Conservation (phyloP, 2,113 vertebrate genomes). For the Callocephalon fimbriatum region DNA sequence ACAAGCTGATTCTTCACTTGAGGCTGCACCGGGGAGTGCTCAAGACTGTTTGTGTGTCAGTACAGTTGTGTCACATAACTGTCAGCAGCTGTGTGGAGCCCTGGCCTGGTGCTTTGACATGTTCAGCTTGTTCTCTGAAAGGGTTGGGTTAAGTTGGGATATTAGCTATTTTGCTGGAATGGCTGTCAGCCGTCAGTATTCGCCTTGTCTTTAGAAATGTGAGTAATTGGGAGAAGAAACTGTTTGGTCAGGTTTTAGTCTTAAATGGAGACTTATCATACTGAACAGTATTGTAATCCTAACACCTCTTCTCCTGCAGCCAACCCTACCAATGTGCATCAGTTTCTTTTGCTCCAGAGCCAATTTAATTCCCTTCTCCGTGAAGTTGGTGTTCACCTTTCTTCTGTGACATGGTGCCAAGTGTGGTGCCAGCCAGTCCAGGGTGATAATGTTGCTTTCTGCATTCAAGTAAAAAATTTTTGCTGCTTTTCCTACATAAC, state of each 20-base stretch:
- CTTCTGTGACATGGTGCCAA: constrained; percentile 24
- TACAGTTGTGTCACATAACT: neutral
- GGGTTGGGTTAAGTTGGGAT: neutral
- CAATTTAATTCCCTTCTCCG: constrained; percentile 23
- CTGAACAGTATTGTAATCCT: constrained; percentile 60
- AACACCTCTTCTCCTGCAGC: constrained; percentile 60
- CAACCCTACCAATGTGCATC: constrained; percentile 50
- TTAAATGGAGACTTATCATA: constrained; percentile 3
- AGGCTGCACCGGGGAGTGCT: neutral
- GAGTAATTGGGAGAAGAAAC: constrained; percentile 39
- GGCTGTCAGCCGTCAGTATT: neutral
- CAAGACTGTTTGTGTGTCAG: constrained; percentile 5
- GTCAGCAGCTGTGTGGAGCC: neutral
- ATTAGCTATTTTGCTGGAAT: neutral
- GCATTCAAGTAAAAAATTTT: constrained; percentile 45
- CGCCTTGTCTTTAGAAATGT: constrained; percentile 12
- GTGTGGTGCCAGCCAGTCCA: constrained; percentile 9
- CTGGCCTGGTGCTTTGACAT: neutral
- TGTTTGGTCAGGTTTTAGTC: constrained; percentile 30
- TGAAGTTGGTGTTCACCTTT: constrained; percentile 54
- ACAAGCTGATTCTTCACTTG: neutral
- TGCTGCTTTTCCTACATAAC: constrained; percentile 28
- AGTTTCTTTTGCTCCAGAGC: constrained; percentile 25
- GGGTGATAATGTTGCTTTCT: constrained; percentile 45
- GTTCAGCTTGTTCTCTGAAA: neutral